A percentile compares a stretch with the other conserved stretches of the same genome.
Evolutionary conservation across 2,888 invertebrate species (phyloP).

Genomic region (Lordiphosa andalusiaca): DNA sequence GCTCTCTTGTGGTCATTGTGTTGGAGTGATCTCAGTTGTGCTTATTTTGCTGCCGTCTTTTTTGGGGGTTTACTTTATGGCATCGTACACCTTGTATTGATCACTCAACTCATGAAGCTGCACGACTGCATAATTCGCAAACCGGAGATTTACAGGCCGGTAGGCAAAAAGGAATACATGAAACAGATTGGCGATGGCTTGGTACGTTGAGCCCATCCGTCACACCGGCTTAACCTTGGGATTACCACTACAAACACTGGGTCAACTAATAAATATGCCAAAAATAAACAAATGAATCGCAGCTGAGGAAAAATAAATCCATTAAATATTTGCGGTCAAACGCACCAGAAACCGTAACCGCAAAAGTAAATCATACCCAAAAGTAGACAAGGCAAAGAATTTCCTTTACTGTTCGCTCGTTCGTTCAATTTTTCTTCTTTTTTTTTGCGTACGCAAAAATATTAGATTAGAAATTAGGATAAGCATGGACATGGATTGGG

Average conservation of each 20-base stretch:
- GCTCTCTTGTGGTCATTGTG: slow-evolving; percentile 17
- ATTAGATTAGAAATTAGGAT: slow-evolving; percentile 75
- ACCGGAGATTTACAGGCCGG: too few relatives aligned
- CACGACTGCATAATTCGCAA: not conserved
- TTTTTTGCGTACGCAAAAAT: slow-evolving; percentile 57
- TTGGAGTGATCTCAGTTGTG: not conserved
- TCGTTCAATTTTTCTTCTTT: slow-evolving; percentile 17
- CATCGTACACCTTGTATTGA: slow-evolving; percentile 13
- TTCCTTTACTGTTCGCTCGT: slow-evolving; percentile 23
- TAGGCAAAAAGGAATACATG: not conserved
- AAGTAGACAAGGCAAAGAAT: slow-evolving; percentile 48
- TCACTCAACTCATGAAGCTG: slow-evolving; percentile 9
- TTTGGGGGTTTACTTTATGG: not conserved
- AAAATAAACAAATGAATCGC: slow-evolving; percentile 64
- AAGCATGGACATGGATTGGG: slow-evolving; percentile 35
- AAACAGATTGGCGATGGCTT: slow-evolving; percentile 1
- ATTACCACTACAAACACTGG: slow-evolving; percentile 44
- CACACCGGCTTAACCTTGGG: slow-evolving; percentile 28
- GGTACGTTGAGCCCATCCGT: slow-evolving; percentile 18
- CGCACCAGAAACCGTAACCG: slow-evolving; percentile 68
- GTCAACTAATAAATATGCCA: slow-evolving; percentile 72
- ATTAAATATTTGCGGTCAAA: slow-evolving; percentile 75
- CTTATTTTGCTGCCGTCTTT: not conserved
- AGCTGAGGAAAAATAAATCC: slow-evolving; percentile 68
- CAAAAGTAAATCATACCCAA: slow-evolving; percentile 70